Base-by-base conservation (phyloP, 2,113 vertebrate species). In the Desmodus rotundus region DNA sequence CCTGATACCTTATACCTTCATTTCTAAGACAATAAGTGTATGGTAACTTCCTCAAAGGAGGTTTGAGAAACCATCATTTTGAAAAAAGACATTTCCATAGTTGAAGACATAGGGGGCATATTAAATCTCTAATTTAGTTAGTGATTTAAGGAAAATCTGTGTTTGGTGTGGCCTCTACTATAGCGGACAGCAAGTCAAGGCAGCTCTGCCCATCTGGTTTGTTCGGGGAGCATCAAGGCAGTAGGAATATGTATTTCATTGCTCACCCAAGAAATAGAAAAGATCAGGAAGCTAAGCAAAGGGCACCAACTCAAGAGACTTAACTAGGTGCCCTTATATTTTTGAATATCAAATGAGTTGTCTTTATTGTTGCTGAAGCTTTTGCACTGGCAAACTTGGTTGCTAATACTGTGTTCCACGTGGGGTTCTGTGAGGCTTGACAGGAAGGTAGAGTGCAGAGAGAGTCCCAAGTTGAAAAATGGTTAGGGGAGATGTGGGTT, bases 271-370 rank as follows among this genome's bases (percentile, higher is more conserved):
- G 91, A 93, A 38, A 63, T 11, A n/a, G 68, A 82, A 38, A n/a
- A n/a, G 33, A 45, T 92, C 47, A 33, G 82, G n/a, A 87, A 83
- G 19, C 84, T 67, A 63, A 94, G 16, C 38, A 73, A 36, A 88
- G 77, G 83, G 15, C 92, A 43, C 52, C 31, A 20, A 72, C 63
- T 76, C 63, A 14, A n/a, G n/a, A 58, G 74, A 52, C 22, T 45
- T 65, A 52, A 65, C 68, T 70, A 33, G 33, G 24, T 65, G 22
- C 43, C 50, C 17, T 87, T 78, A 38, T 93, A 88, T 91, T 85
- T 83, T 72, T 87, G 65, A 93, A 92, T 87, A 80, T 92, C 61
- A 78, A 54, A 85, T 77, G 52, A 16, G 52, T 73, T 95, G 87
- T 85, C 54, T 77, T 82, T 85, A 33, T 63, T 70, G 16, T n/a